Evolutionary conservation across 30 jellyfish, hydroid and myxozoan genomes (phyloP).

Genomic region (Hydractinia symbiolongicarpus): DNA sequence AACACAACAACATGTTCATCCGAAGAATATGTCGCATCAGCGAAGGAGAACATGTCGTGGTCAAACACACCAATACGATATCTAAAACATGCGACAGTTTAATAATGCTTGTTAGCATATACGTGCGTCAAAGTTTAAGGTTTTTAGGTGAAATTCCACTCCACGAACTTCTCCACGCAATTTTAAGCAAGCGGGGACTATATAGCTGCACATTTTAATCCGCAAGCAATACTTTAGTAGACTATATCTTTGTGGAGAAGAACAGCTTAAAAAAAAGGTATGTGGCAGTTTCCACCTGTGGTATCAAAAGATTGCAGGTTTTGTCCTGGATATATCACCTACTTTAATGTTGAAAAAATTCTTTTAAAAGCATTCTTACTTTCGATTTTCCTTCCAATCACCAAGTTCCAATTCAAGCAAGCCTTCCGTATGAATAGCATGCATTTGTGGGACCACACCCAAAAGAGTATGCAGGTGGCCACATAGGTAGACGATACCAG

Average conservation of each 20-base stretch:
- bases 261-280: too few relatives aligned
- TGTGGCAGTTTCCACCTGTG: too few relatives aligned
- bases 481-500: constrained; percentile 70
- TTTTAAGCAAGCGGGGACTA: too few relatives aligned
- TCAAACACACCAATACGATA: constrained; percentile 81
- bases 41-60: constrained; percentile 76
- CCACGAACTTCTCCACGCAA: too few relatives aligned
- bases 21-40: constrained; percentile 48
- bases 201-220: too few relatives aligned
- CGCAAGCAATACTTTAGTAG: too few relatives aligned
- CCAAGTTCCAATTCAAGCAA: constrained; percentile 82
- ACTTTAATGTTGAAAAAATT: neutral
- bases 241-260: too few relatives aligned
- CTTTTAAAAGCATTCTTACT: constrained; percentile 30
- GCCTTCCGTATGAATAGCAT: constrained; percentile 67
- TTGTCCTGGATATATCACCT: too few relatives aligned
- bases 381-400: constrained; percentile 83
- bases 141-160: too few relatives aligned
- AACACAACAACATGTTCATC: constrained; percentile 48
- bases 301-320: too few relatives aligned
- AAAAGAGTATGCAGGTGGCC: constrained; percentile 90
- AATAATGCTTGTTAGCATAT: too few relatives aligned
- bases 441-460: constrained; percentile 69
- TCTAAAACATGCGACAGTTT: constrained; percentile 25
- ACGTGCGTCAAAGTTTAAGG: too few relatives aligned